Base-by-base conservation (phyloP, 1,140 invertebrate species). In the Rhagoletis zephyria region DNA sequence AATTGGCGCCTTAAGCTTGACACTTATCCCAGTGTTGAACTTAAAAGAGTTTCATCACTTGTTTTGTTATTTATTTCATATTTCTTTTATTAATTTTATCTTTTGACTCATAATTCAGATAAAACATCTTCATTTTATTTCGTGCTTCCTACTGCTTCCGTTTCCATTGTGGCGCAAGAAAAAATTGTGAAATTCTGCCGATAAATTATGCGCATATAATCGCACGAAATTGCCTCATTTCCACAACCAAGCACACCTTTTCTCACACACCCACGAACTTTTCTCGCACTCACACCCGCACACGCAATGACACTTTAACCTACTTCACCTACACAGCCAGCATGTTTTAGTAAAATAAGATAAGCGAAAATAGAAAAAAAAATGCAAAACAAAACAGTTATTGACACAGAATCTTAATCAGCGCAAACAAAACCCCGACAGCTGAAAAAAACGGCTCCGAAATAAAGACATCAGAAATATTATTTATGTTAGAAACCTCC, bases 401-500 rank as follows among this genome's bases (percentile, higher is more conserved):
- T 74, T 74, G 67, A 74, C 67, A 74, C 67, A 74, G 42, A 74
- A 45, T 45, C 67, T 45, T 74, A 74, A 74, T 74, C 67, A 74
- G 12, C 67, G 14, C 67, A 74, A 74, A 74, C 67, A 74, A 48
- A 16, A 9, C 12, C 48, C 48, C 3, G 2, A 74, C 3, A 14
- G 4, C 70, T 30, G 48, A 48, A n/a, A 77, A 77, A 42, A 9
- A 81, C 16, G 30, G 14, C 48, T 48, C 2, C 19, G n/a, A n/a
- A 81, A 81, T 74, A 74, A 48, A 74, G 67, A 74, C 42, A 48
- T 56, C 42, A 42, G 19, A 56, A 81, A 56, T 19, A 56, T 81
- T 56, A 19, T 81, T 81, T 81, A 19, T 59, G 74, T 56, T 19
- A 81, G 48, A 6, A 51, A 56, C 48, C 48, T 16, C 74, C n/a